phyloP scores from a whole-genome alignment of 2,888 invertebrate genomes.

The Eilema caniola region DNA sequence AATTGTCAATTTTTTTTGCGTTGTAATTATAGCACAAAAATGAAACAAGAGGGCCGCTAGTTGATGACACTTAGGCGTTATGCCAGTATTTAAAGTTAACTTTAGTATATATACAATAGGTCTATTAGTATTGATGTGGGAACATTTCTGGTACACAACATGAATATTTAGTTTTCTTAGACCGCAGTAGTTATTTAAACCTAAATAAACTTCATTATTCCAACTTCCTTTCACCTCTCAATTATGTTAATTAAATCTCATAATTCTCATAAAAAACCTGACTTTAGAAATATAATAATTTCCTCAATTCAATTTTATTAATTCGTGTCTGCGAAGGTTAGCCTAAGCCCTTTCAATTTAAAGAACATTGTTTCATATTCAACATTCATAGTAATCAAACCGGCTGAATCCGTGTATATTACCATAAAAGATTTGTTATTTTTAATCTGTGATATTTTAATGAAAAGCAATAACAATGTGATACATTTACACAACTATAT shows the following conservation, averaged over 20 bases:
- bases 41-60: conserved; percentile 16
- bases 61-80: conserved; percentile 29
- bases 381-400: not conserved
- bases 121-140: not conserved
- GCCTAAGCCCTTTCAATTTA: conserved; percentile 34
- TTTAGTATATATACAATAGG: too few relatives aligned
- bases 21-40: not conserved
- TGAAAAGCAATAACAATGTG: not conserved
- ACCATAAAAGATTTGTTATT: conserved; percentile 30
- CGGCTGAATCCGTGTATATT: conserved; percentile 25
- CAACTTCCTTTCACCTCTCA: conserved; percentile 41
- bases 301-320: conserved; percentile 49
- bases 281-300: conserved; percentile 36
- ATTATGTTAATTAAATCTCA: conserved; percentile 28
- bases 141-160: too few relatives aligned
- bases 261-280: conserved; percentile 31
- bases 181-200: not conserved
- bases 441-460: conserved; percentile 21
- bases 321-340: conserved; percentile 38
- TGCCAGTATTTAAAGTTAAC: too few relatives aligned
- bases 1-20: not conserved
- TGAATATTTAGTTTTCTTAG: not conserved
- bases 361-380: conserved; percentile 14
- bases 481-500: too few relatives aligned
- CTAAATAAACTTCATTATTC: conserved; percentile 16